Evolutionary conservation across 2,797 vertebrate genomes (phyloP).

Genomic region (Aphelocoma californica): DNA sequence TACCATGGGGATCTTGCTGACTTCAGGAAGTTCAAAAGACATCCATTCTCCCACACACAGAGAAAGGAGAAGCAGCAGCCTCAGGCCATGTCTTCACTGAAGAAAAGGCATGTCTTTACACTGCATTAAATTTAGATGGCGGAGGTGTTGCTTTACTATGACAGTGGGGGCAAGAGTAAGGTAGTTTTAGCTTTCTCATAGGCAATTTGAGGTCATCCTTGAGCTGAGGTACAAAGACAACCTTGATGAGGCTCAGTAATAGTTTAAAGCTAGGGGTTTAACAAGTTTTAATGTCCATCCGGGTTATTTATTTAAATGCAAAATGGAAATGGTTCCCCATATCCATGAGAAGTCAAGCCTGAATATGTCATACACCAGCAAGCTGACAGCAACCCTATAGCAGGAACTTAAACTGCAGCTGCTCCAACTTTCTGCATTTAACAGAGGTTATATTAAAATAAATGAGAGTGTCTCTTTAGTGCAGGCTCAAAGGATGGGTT

Average conservation of each 20-base stretch:
- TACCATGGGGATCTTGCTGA: background rate
- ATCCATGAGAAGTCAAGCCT: background rate
- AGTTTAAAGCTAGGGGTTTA: background rate
- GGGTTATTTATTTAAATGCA: background rate
- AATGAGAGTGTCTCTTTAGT: background rate
- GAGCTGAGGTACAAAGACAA: background rate
- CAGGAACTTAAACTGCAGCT: background rate
- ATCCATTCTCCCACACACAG: background rate
- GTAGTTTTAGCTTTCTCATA: background rate
- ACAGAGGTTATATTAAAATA: background rate
- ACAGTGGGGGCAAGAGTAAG: background rate
- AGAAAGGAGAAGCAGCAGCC: background rate
- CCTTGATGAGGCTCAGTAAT: background rate
- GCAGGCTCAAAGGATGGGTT: background rate
- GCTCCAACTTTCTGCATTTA: background rate
- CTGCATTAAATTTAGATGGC: background rate
- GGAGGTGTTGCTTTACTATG: background rate
- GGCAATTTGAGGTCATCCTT: background rate
- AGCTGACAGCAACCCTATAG: background rate
- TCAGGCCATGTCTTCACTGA: background rate
- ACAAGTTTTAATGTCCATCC: background rate
- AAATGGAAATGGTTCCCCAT: background rate
- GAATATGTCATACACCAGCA: background rate
- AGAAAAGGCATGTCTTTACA: background rate
- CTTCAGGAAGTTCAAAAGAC: conserved; percentile 10